phyloP scores from a whole-genome alignment of 2,797 vertebrate genomes.

The Poecile montanus region DNA sequence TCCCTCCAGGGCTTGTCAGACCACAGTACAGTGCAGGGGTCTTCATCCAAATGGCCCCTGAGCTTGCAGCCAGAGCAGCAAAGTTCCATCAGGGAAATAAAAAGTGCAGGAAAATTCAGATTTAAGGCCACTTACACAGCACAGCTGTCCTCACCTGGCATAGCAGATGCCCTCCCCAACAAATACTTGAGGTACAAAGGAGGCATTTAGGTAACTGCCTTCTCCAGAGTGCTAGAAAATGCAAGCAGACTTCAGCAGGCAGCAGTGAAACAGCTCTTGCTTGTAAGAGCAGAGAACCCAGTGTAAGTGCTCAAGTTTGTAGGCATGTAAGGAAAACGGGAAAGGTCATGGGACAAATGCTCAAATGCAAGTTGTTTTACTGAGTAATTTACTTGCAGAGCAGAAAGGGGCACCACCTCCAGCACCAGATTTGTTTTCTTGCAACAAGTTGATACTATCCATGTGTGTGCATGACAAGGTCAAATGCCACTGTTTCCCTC shows the following conservation, averaged over 20 bases:
- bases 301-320: background rate
- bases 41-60: background rate
- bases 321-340: background rate
- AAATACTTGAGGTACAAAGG: background rate
- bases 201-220: background rate
- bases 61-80: background rate
- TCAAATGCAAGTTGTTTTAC: background rate
- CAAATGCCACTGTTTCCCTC: background rate
- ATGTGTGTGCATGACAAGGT: background rate
- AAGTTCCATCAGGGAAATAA: background rate
- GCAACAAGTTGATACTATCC: background rate
- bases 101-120: background rate
- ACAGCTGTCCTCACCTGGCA: background rate
- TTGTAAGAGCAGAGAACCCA: background rate
- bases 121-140: background rate
- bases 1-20: background rate
- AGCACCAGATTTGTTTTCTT: background rate
- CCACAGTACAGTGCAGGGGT: rapidly evolving
- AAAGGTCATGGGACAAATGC: background rate
- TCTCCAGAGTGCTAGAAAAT: background rate
- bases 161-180: background rate
- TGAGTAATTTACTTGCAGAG: background rate
- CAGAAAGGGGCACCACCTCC: background rate
- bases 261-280: background rate
- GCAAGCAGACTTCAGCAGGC: background rate